Base-by-base conservation (phyloP, 2,888 invertebrate species). In the Chorisops tibialis region DNA sequence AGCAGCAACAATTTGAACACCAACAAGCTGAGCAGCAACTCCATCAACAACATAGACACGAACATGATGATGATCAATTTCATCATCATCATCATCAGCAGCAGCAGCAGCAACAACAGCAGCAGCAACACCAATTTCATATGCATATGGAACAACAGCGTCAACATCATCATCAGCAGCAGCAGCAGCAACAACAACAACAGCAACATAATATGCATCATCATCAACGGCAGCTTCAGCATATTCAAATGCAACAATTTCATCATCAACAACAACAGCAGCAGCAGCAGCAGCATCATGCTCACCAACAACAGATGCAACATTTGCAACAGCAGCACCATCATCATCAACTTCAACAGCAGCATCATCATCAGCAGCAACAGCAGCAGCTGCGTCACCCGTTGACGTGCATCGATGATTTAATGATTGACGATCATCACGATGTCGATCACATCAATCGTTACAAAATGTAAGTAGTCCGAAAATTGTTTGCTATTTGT, bases 401-500 rank as follows among this genome's bases (percentile, higher is more conserved):
- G 6, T 64, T 68, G 30, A 68, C 64, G 14, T 69, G 68, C 24
- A 65, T 72, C 63, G 66, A 75, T 59, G 76, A 75, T 54, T 66
- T 77, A 9, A 72, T 76, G 68, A 75, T 75, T 65, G 76, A 76
- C 21, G 76, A 77, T 21, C 73, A 72, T 48, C 73, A 58, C 37
- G 75, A 76, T 4, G 11, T 19, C 14, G 74, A 75, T 59, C 72
- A 71, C 1, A 70, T 66, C 18, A 67, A 70, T 16, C 68, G 73
- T 14, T 76, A 71, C 64, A 77, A 76, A 72, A 65, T 76, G 76
- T 76, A 69, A 76, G 76, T 75, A 69, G 64, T 30, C n/a, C n/a
- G n/a, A n/a, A n/a, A n/a, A n/a, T n/a, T n/a, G n/a, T n/a, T n/a
- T n/a, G n/a, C n/a, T n/a, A n/a, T n/a, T n/a, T n/a, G n/a, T n/a